A percentile compares a stretch with the other conserved stretches of the same genome.
These are phyloP conservation scores for Copidosoma aretas DNA, from an alignment of 2,888 invertebrate genomes.

Conservation along the genomic window DNA sequence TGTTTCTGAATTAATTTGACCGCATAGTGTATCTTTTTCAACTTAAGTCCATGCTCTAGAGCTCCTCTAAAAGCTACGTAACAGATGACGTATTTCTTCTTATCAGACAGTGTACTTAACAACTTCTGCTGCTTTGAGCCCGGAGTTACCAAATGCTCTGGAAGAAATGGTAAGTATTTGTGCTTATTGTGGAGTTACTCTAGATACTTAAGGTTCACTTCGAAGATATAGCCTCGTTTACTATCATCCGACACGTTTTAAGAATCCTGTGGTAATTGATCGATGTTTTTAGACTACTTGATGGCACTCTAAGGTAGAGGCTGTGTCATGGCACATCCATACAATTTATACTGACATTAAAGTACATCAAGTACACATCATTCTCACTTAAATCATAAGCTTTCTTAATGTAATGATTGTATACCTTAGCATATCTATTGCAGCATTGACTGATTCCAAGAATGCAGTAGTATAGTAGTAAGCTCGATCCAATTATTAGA, in stretches of 20 bases:
- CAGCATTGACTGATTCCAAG: neutral
- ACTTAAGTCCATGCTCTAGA: conserved; percentile 46
- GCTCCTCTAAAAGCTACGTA: conserved; percentile 49
- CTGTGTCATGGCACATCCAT: conserved; percentile 54
- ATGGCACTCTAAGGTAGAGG: neutral
- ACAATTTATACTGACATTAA: conserved; percentile 56
- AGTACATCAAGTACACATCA: conserved; percentile 50
- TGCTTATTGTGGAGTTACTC: conserved; percentile 49
- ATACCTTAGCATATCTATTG: conserved; percentile 13
- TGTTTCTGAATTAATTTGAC: conserved; percentile 55
- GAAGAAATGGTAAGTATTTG: conserved; percentile 52
- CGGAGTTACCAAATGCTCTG: conserved; percentile 1
- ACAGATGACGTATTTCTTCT: conserved; percentile 50
- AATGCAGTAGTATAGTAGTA: too few species aligned
- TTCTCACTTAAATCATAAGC: conserved; percentile 28
- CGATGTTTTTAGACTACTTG: neutral
- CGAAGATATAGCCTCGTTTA: conserved; percentile 34
- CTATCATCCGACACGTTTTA: neutral
- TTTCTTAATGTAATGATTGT: conserved; percentile 28
- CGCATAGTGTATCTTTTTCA: conserved; percentile 52
- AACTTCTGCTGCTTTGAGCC: neutral
- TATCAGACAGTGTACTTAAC: neutral
- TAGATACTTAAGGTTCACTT: conserved; percentile 47
- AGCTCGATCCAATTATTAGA: too few species aligned
- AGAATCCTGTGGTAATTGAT: neutral